A percentile compares a stretch with the other conserved stretches of the same genome.
These are phyloP conservation scores for Aporophyla lueneburgensis DNA, from an alignment of 2,888 invertebrate species.

Conservation along the genomic window DNA sequence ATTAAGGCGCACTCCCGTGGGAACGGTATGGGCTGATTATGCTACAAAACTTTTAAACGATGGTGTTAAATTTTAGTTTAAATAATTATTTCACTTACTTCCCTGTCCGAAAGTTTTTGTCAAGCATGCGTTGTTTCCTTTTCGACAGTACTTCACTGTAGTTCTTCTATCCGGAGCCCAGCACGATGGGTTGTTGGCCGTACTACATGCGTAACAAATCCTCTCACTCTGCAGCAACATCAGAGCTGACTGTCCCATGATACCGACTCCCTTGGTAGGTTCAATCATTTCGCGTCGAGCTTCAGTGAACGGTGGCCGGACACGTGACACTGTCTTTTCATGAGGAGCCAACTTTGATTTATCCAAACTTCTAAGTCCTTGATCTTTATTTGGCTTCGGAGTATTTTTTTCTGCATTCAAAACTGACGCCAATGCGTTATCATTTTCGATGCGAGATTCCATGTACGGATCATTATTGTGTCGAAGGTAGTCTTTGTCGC, in stretches of 20 bases:
- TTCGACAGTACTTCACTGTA: slow-evolving; percentile 82
- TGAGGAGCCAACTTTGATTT: slow-evolving; percentile 14
- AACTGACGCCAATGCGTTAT: slow-evolving; percentile 51
- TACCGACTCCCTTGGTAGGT: slow-evolving; percentile 71
- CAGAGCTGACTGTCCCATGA: slow-evolving; percentile 65
- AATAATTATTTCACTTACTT: slow-evolving; percentile 69
- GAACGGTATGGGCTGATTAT: too few species aligned
- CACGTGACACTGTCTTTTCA: slow-evolving; percentile 33
- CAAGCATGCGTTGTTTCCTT: slow-evolving; percentile 78
- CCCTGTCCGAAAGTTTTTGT: slow-evolving; percentile 76
- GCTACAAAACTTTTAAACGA: neutral
- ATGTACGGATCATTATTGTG: slow-evolving; percentile 17
- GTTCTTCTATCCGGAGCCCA: slow-evolving; percentile 78
- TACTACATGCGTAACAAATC: slow-evolving; percentile 84
- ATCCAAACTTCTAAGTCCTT: slow-evolving; percentile 9
- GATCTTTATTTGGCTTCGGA: neutral
- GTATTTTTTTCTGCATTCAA: slow-evolving; percentile 30
- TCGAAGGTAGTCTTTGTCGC: slow-evolving; percentile 12
- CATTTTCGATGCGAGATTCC: slow-evolving; percentile 40
- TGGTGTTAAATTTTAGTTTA: neutral
- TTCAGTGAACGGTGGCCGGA: slow-evolving; percentile 32
- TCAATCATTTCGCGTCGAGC: slow-evolving; percentile 59
- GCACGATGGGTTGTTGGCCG: slow-evolving; percentile 78
- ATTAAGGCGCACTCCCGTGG: too few species aligned
- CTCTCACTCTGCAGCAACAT: slow-evolving; percentile 72